phyloP scores from a whole-genome alignment of 2,113 vertebrate species.

The Pachypanchax playfairii region DNA sequence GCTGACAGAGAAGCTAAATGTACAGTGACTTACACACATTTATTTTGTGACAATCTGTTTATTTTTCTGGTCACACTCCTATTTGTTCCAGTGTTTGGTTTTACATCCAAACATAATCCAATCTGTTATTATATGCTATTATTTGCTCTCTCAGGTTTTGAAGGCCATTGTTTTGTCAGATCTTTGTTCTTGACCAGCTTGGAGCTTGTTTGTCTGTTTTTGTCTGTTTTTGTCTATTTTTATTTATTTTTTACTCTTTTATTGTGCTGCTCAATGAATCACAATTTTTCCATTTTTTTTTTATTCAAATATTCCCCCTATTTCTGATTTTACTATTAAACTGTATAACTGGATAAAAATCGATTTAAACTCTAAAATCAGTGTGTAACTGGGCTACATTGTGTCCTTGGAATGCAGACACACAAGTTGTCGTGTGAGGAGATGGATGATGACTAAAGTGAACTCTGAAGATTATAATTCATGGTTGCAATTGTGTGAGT shows the following conservation, averaged over 20 bases:
- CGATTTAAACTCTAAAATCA: constrained; percentile 12
- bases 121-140: constrained; percentile 10
- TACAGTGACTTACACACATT: not conserved
- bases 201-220: too few species aligned
- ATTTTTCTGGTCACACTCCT: not conserved
- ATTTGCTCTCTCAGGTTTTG: constrained; percentile 1
- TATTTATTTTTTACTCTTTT: not conserved
- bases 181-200: constrained; percentile 34
- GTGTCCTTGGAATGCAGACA: constrained; percentile 48
- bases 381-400: constrained; percentile 15
- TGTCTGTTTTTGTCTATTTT: too few species aligned
- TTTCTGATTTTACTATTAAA: not conserved
- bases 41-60: not conserved
- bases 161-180: constrained; percentile 1
- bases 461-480: constrained; percentile 29
- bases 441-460: constrained; percentile 33
- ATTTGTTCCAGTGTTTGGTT: not conserved
- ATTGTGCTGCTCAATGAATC: constrained; percentile 19
- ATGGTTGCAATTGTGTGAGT: constrained; percentile 25
- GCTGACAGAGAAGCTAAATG: not conserved
- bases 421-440: constrained; percentile 32
- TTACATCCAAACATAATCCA: not conserved
- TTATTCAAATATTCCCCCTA: not conserved
- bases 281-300: not conserved
- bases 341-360: constrained; percentile 2